phyloP scores from a whole-genome alignment of 2,888 invertebrate genomes.

The Eugnorisma glareosa region DNA sequence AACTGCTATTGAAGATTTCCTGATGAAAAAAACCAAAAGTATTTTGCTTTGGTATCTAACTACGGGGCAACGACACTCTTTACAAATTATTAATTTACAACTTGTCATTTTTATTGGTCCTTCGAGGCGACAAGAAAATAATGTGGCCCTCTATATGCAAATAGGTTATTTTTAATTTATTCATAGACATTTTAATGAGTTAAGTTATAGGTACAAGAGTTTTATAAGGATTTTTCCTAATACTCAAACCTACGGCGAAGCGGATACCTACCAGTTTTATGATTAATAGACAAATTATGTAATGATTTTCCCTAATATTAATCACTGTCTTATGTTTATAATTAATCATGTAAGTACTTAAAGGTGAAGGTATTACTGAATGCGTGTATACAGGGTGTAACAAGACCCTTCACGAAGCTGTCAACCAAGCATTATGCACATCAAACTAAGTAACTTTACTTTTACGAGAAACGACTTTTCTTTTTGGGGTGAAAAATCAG shows the following conservation, averaged over 20 bases:
- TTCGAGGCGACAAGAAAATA: neutral
- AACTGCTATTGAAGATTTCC: too few species aligned
- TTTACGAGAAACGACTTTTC: too few species aligned
- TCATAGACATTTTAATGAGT: neutral
- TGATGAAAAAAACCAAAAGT: neutral
- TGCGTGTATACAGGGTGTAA: too few species aligned
- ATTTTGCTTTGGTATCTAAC: neutral
- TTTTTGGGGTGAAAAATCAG: too few species aligned
- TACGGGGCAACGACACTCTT: neutral
- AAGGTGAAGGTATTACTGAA: neutral
- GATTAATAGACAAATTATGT: neutral
- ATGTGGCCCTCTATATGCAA: neutral
- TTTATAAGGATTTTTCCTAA: conserved; percentile 21
- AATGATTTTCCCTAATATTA: conserved; percentile 37
- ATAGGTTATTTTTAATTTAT: conserved; percentile 13
- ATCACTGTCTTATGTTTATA: neutral
- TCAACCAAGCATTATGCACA: too few species aligned
- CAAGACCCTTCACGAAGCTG: too few species aligned
- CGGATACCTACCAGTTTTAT: conserved; percentile 4
- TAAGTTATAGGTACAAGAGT: neutral
- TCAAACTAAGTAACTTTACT: too few species aligned
- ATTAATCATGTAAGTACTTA: neutral
- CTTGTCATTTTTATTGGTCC: neutral
- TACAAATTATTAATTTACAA: neutral
- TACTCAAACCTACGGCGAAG: neutral